These are phyloP conservation scores for Oncorhynchus masou DNA, from an alignment of 2,113 vertebrate genomes.

Conservation along the genomic window DNA sequence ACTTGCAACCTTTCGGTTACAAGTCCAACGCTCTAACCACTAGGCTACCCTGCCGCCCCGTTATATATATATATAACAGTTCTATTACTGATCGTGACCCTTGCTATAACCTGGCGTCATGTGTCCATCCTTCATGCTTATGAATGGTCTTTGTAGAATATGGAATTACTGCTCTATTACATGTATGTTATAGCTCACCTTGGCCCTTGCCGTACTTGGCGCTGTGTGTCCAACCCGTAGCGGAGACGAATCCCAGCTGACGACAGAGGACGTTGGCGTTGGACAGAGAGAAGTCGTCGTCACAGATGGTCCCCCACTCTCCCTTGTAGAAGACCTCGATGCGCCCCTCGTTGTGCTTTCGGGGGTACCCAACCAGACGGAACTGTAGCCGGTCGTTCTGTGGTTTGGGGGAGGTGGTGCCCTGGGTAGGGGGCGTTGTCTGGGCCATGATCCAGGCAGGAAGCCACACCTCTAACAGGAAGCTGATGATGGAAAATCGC, in stretches of 20 bases:
- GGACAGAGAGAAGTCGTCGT: conserved; percentile 90
- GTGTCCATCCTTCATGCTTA: no score
- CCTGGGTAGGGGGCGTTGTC: conserved; percentile 46
- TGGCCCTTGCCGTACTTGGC: conserved; percentile 93
- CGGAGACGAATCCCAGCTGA: conserved; percentile 90
- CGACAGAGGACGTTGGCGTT: conserved; percentile 91
- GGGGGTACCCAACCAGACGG: conserved; percentile 87
- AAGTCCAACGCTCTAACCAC: no score
- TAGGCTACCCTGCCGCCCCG: no score
- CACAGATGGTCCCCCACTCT: conserved; percentile 97
- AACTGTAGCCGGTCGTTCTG: conserved; percentile 70
- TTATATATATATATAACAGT: no score
- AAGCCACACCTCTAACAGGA: conserved; percentile 61
- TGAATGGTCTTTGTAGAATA: no score
- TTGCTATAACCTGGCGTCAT: no score
- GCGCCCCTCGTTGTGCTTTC: conserved; percentile 93
- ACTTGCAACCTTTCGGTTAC: no score
- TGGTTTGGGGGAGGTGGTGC: conserved; percentile 28
- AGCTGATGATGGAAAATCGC: conserved; percentile 29
- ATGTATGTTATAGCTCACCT: conserved; percentile 73
- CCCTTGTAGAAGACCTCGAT: conserved; percentile 88
- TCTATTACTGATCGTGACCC: no score
- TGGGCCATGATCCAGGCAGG: conserved; percentile 54
- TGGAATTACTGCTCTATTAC: no score
- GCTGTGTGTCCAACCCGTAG: conserved; percentile 94